Conservation (phyloP, 2,797 vertebrate species). For the Gobionotothen gibberifrons region DNA sequence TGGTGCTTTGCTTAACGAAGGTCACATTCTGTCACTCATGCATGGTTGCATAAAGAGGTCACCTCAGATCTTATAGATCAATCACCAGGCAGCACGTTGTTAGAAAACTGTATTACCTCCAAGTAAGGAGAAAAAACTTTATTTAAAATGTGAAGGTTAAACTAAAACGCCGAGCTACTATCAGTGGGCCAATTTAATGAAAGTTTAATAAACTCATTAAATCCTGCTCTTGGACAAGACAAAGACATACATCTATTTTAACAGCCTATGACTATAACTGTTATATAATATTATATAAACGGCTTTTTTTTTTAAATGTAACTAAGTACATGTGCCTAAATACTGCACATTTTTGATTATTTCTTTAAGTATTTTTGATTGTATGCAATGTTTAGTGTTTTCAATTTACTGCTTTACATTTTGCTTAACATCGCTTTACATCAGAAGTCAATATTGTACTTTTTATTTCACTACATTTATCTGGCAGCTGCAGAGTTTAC, state of each 20-base stretch:
- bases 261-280: not conserved
- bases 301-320: not conserved
- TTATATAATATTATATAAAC: not conserved
- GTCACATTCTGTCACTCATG: conserved; percentile 33
- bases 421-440: not conserved
- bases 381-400: not conserved
- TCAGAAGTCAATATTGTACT: not conserved
- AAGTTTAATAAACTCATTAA: not conserved
- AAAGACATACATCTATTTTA: not conserved
- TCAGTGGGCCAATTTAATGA: not conserved
- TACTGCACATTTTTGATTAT: too few species aligned
- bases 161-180: not conserved
- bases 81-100: not conserved
- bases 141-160: not conserved
- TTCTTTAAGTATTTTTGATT: too few species aligned
- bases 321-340: not conserved
- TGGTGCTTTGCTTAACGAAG: not conserved
- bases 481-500: not conserved
- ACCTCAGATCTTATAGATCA: not conserved
- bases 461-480: not conserved
- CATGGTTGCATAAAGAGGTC: conserved; percentile 37
- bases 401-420: not conserved
- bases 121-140: not conserved
- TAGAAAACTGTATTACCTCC: conserved; percentile 3
- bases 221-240: too few species aligned